Evolutionary conservation across 2,113 vertebrate species (phyloP), one percentile per base, ranked within the genome.

Genomic region (Pachypanchax playfairii): DNA sequence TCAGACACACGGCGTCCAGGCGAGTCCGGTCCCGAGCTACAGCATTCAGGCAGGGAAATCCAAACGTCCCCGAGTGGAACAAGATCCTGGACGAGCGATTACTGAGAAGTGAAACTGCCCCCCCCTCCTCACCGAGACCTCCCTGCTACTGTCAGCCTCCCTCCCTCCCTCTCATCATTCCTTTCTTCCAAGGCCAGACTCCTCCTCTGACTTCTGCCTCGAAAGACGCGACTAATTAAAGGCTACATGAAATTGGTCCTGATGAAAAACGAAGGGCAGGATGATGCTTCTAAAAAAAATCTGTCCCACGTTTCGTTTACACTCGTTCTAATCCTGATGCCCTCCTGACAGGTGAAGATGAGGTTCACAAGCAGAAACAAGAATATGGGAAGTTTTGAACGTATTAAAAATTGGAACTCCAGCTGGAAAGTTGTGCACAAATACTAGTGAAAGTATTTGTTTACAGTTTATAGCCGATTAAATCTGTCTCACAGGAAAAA

Each of bases 141-240:
- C 69, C 67, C 71, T 58, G 39, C 21, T 18, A 28, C 65, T 54
- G 58, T 21, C 48, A 51, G 22, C 12, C 61, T 70, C 73, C 73
- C 69, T 75, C 73, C 69, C 53, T 63, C 33, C 13, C 67, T 68
- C 56, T 64, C 77, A 73, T 74, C 59, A 54, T 74, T 76, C 69
- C 44, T 75, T 75, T 43, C 69, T 64, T 70, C 43, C 61, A 38
- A 20, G 17, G 69, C 64, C 76, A 49, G 4, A 80, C 79, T 79
- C 66, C 76, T 73, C 72, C 68, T 75, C 33, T 0, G 38, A 25
- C 46, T 53, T 36, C 12, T 24, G 10, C 66, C 67, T 64, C 59
- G 38, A 65, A 68, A 48, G 42, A 77, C 52, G 63, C 8, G 4
- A 17, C 35, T 85, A 83, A 88, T 89, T 89, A 87, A 48, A 89